Percentiles rank a stretch among this genome's conserved stretches.
Conservation (phyloP, 2,888 invertebrate species). For the Tromatobia lineatoria region DNA sequence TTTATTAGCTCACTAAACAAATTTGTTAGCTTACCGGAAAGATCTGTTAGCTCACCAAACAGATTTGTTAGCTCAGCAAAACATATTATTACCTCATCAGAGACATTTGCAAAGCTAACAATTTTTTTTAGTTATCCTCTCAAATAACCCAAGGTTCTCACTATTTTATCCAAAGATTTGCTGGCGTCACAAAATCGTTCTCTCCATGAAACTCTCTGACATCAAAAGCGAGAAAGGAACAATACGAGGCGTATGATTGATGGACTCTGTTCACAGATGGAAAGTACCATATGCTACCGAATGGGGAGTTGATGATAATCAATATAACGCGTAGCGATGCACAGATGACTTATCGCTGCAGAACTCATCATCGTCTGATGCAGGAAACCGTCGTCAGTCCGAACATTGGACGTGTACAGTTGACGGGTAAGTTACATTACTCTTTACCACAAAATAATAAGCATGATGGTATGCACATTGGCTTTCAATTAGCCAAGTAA, state of each 20-base stretch:
- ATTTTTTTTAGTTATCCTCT: no score
- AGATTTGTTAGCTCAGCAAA: no score
- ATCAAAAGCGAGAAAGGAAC: neutral
- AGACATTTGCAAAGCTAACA: no score
- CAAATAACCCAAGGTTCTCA: no score
- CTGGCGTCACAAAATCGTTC: no score
- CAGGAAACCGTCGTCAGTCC: slow-evolving; percentile 88
- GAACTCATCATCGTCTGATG: slow-evolving; percentile 88
- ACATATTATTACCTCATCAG: no score
- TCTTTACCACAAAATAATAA: neutral
- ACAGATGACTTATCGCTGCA: slow-evolving; percentile 87
- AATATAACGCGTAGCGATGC: slow-evolving; percentile 87
- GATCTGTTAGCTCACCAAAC: no score
- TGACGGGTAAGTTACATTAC: slow-evolving; percentile 85
- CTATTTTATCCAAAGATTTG: no score
- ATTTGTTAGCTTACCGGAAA: no score
- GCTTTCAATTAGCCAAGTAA: slow-evolving; percentile 34
- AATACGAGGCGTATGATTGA: slow-evolving; percentile 52
- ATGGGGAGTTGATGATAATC: slow-evolving; percentile 88
- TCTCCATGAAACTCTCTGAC: neutral
- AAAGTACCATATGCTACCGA: slow-evolving; percentile 87
- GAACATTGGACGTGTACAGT: slow-evolving; percentile 87
- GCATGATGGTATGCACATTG: slow-evolving; percentile 2
- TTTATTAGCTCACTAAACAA: no score
- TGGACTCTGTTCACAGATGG: slow-evolving; percentile 84